Evolutionary conservation across 2,113 vertebrate genomes (phyloP).

Genomic region (Geococcyx californianus): DNA sequence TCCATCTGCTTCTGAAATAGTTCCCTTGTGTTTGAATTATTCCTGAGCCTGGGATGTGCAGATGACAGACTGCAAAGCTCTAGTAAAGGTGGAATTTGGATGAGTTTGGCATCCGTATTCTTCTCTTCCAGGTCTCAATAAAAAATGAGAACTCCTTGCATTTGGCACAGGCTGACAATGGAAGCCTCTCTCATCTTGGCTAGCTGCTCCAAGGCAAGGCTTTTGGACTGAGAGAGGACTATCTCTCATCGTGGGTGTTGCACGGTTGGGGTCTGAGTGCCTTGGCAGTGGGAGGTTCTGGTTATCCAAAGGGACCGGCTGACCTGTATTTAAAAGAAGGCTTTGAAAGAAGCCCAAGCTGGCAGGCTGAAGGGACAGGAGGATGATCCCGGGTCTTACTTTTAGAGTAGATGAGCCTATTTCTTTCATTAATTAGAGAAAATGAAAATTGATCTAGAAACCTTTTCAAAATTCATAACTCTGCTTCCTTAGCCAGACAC

Average conservation of each 20-base stretch:
- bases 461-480: background rate
- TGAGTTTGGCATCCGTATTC: background rate
- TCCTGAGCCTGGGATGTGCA: background rate
- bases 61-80: background rate
- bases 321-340: background rate
- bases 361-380: background rate
- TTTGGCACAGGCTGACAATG: background rate
- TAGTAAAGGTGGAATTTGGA: background rate
- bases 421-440: background rate
- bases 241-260: accelerated
- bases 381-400: background rate
- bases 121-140: background rate
- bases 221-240: background rate
- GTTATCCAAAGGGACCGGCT: background rate
- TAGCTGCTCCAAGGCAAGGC: background rate
- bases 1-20: background rate
- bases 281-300: background rate
- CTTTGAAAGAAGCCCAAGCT: background rate
- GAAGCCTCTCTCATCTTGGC: background rate
- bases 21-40: background rate
- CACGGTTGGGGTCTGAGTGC: background rate
- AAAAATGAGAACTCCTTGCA: background rate
- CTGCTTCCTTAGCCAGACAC: background rate
- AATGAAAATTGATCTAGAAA: background rate
- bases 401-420: background rate